These are phyloP conservation scores for Lipophrys pholis DNA, from an alignment of 2,113 vertebrate species.

Conservation along the genomic window DNA sequence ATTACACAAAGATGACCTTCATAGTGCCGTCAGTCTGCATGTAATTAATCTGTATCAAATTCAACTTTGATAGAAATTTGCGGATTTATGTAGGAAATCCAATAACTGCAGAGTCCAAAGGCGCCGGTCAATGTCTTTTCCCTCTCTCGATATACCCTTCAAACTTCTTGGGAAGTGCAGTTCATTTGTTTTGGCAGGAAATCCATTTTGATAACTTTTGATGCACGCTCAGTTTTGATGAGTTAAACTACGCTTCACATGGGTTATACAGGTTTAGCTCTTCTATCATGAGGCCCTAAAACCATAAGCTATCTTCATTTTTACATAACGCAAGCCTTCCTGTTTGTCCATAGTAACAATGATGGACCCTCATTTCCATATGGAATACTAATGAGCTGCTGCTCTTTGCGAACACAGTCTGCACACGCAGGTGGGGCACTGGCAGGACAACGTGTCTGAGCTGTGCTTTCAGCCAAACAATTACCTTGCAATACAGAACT, in stretches of 20 bases:
- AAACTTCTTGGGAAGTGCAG: conserved; percentile 18
- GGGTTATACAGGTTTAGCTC: conserved; percentile 49
- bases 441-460: conserved; percentile 33
- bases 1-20: neutral
- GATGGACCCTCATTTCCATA: conserved; percentile 61
- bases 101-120: conserved; percentile 41
- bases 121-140: conserved; percentile 41
- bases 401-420: conserved; percentile 28
- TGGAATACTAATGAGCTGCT: conserved; percentile 47
- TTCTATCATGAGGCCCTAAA: conserved; percentile 16
- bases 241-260: conserved; percentile 33
- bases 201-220: conserved; percentile 45
- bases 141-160: neutral
- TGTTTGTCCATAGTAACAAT: conserved; percentile 55
- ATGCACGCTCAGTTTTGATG: conserved; percentile 32
- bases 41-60: conserved; percentile 35
- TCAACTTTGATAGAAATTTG: conserved; percentile 22
- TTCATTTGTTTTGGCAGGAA: conserved; percentile 44
- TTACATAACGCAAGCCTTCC: conserved; percentile 1
- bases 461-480: conserved; percentile 48
- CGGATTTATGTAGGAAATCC: conserved; percentile 22
- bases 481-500: conserved; percentile 38
- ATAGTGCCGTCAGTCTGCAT: conserved; percentile 1
- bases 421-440: conserved; percentile 28
- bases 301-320: neutral